Conservation (phyloP, 2,797 vertebrate species). For the Spinus olivaceus region DNA sequence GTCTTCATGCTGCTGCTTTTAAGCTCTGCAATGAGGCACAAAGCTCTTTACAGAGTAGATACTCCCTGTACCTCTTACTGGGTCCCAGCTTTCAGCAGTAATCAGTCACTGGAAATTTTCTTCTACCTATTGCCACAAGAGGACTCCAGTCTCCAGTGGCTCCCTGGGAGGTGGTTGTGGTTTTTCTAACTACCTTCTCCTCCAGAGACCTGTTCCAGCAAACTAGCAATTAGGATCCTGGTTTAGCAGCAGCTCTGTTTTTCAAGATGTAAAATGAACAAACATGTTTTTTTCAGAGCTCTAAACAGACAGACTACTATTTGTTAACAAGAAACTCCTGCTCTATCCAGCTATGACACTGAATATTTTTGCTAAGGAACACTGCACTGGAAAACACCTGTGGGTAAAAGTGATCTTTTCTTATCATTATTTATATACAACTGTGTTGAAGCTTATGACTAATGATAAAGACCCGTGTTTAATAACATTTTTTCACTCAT, state of each 20-base stretch:
- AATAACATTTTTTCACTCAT: not conserved
- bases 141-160: not conserved
- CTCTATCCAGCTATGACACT: not conserved
- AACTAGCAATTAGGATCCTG: slow-evolving; percentile 14
- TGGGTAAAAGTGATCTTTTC: not conserved
- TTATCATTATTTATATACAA: not conserved
- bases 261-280: not conserved
- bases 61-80: not conserved
- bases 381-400: slow-evolving; percentile 8
- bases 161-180: not conserved
- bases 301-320: not conserved
- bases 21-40: not conserved
- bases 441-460: not conserved
- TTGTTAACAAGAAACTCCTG: not conserved
- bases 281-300: not conserved
- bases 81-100: not conserved
- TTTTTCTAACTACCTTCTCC: not conserved
- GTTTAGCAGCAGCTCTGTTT: slow-evolving; percentile 28
- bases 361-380: slow-evolving; percentile 31
- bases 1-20: not conserved
- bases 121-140: not conserved
- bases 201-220: not conserved
- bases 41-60: not conserved
- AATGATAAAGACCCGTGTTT: not conserved
- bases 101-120: not conserved